Percentiles rank a stretch among this genome's conserved stretches.
Evolutionary conservation across 2,888 invertebrate species (phyloP).

Genomic region (Oegoconia quadripuncta): DNA sequence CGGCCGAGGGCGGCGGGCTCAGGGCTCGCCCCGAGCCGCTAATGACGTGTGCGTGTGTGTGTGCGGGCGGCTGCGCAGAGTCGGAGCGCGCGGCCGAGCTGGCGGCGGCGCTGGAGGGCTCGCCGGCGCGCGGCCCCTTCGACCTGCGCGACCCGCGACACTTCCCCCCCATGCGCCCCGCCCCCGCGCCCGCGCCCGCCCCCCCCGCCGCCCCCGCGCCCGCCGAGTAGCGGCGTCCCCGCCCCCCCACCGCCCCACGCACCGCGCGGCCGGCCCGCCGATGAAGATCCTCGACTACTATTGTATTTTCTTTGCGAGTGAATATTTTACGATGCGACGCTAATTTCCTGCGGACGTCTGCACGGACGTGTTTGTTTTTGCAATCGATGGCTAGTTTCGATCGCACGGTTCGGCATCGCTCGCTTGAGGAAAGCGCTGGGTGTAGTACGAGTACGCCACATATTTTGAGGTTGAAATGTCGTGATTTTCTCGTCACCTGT

Average conservation of each 20-base stretch:
- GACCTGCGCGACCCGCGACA: slow-evolving; percentile 90
- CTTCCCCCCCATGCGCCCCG: slow-evolving; percentile 88
- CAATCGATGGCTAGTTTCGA: too few species aligned
- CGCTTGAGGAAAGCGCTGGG: too few species aligned
- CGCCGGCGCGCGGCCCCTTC: slow-evolving; percentile 82
- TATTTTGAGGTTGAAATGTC: too few species aligned
- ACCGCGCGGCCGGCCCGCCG: too few species aligned
- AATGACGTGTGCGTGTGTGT: neutral
- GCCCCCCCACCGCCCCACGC: slow-evolving; percentile 6
- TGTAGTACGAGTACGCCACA: too few species aligned
- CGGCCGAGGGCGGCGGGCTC: neutral
- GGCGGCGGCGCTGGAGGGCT: slow-evolving; percentile 83
- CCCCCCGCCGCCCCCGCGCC: slow-evolving; percentile 19
- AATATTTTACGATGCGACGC: too few species aligned
- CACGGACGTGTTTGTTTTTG: too few species aligned
- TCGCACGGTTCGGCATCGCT: too few species aligned
- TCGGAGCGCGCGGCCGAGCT: slow-evolving; percentile 87
- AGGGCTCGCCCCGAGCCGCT: neutral
- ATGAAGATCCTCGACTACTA: too few species aligned
- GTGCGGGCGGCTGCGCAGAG: slow-evolving; percentile 62
- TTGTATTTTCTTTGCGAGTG: too few species aligned
- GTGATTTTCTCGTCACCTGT: too few species aligned
- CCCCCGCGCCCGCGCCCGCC: slow-evolving; percentile 23
- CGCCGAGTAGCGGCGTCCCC: slow-evolving; percentile 17
- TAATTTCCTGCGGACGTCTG: too few species aligned